These are phyloP conservation scores for Corythoichthys intestinalis DNA, from an alignment of 2,113 vertebrate species.

Conservation along the genomic window DNA sequence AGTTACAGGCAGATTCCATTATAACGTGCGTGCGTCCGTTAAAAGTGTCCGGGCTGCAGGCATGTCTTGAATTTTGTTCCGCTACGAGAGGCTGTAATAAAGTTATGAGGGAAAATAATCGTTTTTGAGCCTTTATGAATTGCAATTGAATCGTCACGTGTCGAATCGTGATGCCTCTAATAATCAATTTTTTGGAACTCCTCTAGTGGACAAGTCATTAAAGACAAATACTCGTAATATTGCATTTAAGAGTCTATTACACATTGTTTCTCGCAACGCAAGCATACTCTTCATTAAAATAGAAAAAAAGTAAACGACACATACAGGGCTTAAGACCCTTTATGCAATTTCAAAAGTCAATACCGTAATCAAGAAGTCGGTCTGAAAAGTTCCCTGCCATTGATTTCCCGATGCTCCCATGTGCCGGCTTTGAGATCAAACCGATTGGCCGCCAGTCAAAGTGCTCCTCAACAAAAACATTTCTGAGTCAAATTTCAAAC, in stretches of 20 bases:
- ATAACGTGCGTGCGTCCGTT: no score
- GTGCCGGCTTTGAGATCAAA: slow-evolving; percentile 46
- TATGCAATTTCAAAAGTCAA: slow-evolving; percentile 47
- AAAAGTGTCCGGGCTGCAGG: no score
- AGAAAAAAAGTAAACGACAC: background rate
- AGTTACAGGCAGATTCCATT: no score
- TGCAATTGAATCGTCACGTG: no score
- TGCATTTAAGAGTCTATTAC: background rate
- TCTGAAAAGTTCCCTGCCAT: slow-evolving; percentile 59
- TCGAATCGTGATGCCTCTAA: no score
- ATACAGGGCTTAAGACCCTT: slow-evolving; percentile 27
- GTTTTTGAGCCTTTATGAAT: no score
- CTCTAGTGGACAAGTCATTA: no score
- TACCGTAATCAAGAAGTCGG: slow-evolving; percentile 52
- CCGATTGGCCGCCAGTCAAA: slow-evolving; percentile 50
- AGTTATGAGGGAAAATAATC: no score
- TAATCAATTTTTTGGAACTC: no score
- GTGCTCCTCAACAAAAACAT: slow-evolving; percentile 57
- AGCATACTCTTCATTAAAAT: background rate
- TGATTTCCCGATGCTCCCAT: slow-evolving; percentile 49
- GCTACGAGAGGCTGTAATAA: no score
- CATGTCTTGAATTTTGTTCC: no score
- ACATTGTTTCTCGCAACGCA: no score
- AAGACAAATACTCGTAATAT: background rate
- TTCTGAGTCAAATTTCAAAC: slow-evolving; percentile 64